Conservation (phyloP, 1,140 invertebrate genomes). For the Proctacanthus coquilletti region DNA sequence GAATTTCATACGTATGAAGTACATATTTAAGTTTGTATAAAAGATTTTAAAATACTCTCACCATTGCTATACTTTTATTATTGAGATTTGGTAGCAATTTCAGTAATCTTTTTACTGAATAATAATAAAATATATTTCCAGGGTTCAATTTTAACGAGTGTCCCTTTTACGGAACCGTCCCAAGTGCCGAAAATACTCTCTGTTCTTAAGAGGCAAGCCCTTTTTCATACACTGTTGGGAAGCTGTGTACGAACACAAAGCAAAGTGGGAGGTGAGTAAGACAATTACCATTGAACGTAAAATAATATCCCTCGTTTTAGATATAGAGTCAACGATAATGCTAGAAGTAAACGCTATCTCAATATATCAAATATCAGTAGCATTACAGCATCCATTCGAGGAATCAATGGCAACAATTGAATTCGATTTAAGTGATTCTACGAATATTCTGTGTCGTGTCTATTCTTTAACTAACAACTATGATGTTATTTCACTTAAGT, state of each 20-base stretch:
- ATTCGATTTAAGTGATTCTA: conserved; percentile 69
- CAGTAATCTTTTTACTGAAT: too few species aligned
- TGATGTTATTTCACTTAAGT: conserved; percentile 49
- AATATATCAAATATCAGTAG: conserved; percentile 74
- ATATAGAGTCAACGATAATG: conserved; percentile 66
- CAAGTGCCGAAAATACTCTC: conserved; percentile 81
- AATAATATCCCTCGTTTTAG: conserved; percentile 26
- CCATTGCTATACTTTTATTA: too few species aligned
- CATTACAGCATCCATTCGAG: conserved; percentile 83
- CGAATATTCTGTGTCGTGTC: conserved; percentile 50
- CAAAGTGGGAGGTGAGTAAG: conserved; percentile 44
- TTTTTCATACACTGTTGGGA: conserved; percentile 77
- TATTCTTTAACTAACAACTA: conserved; percentile 35
- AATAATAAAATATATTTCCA: too few species aligned
- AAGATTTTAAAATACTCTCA: too few species aligned
- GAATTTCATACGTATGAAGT: too few species aligned
- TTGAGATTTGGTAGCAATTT: too few species aligned
- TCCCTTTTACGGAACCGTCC: conserved; percentile 86
- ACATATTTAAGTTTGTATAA: too few species aligned
- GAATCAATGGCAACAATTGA: conserved; percentile 86
- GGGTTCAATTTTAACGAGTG: conserved; percentile 62
- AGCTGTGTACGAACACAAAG: conserved; percentile 71
- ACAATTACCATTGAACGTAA: not conserved
- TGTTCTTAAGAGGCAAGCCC: conserved; percentile 71
- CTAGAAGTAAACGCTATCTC: conserved; percentile 83